Percentiles rank a stretch among this genome's conserved stretches.
Conservation (phyloP, 1,140 invertebrate genomes). For the Leptopilina clavipes region DNA sequence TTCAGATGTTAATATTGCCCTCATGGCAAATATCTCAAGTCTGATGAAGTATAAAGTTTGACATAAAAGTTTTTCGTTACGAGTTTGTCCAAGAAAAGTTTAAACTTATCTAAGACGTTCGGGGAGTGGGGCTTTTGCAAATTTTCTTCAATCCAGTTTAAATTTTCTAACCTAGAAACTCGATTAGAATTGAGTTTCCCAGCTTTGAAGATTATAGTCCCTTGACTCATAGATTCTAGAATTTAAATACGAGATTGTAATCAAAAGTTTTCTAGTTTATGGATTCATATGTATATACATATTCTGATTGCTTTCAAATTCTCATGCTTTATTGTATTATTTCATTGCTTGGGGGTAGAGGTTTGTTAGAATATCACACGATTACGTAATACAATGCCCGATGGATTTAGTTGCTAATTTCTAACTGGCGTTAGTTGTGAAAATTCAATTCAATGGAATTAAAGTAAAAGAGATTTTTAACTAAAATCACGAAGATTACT, state of each 20-base stretch:
- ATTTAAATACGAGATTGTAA: slow-evolving; percentile 30
- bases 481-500: too few species aligned
- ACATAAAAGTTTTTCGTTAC: neutral
- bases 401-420: neutral
- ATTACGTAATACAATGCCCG: neutral
- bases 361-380: neutral
- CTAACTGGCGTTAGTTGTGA: neutral
- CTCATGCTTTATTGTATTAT: neutral
- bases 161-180: slow-evolving; percentile 26
- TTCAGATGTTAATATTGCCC: slow-evolving; percentile 21
- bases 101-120: neutral
- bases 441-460: too few species aligned
- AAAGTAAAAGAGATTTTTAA: too few species aligned
- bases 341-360: neutral
- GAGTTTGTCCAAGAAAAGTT: neutral
- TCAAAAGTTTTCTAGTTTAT: slow-evolving; percentile 14
- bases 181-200: neutral
- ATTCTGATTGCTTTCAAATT: neutral
- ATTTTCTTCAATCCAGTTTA: slow-evolving; percentile 11
- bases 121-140: slow-evolving; percentile 10
- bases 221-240: neutral
- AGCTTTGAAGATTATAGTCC: neutral
- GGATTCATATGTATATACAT: slow-evolving; percentile 7
- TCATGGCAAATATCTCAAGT: slow-evolving; percentile 12
- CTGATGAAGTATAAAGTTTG: slow-evolving; percentile 25